Evolutionary conservation across 1,140 invertebrate genomes (phyloP).

Genomic region (Scaptodrosophila lebanonensis): DNA sequence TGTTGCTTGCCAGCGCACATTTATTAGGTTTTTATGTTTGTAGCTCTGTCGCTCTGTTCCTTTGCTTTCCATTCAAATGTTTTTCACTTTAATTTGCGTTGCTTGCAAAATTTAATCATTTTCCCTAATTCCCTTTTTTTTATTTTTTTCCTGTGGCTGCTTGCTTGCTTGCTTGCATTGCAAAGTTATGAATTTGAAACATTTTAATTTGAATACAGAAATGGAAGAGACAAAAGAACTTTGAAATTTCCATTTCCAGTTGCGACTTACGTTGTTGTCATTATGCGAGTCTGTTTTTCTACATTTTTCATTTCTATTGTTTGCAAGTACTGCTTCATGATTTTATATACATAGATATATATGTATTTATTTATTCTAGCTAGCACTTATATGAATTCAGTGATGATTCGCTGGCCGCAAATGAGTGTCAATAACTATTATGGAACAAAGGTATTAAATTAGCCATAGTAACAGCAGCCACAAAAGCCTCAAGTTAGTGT

Average conservation of each 20-base stretch:
- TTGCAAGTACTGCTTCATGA: too few relatives aligned
- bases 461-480: slow-evolving; percentile 26
- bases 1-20: slow-evolving; percentile 36
- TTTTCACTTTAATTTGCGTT: slow-evolving; percentile 69
- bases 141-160: slow-evolving; percentile 8
- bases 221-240: slow-evolving; percentile 31
- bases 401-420: slow-evolving; percentile 54
- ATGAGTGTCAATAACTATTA: slow-evolving; percentile 43
- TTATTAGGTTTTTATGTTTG: slow-evolving; percentile 22
- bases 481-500: slow-evolving; percentile 50
- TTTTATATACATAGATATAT: too few relatives aligned
- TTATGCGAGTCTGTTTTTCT: too few relatives aligned
- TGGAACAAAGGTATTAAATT: slow-evolving; percentile 32
- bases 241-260: slow-evolving; percentile 35
- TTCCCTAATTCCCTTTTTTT: slow-evolving; percentile 23
- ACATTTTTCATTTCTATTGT: too few relatives aligned
- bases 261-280: too few relatives aligned
- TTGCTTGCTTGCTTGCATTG: slow-evolving; percentile 26
- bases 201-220: slow-evolving; percentile 34
- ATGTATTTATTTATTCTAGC: too few relatives aligned
- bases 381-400: too few relatives aligned
- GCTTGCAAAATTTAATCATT: slow-evolving; percentile 65
- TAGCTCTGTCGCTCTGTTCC: slow-evolving; percentile 12
- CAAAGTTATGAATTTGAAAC: slow-evolving; percentile 29
- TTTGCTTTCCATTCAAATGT: slow-evolving; percentile 43